phyloP scores from a whole-genome alignment of 2,797 vertebrate genomes.

The Catharus ustulatus region DNA sequence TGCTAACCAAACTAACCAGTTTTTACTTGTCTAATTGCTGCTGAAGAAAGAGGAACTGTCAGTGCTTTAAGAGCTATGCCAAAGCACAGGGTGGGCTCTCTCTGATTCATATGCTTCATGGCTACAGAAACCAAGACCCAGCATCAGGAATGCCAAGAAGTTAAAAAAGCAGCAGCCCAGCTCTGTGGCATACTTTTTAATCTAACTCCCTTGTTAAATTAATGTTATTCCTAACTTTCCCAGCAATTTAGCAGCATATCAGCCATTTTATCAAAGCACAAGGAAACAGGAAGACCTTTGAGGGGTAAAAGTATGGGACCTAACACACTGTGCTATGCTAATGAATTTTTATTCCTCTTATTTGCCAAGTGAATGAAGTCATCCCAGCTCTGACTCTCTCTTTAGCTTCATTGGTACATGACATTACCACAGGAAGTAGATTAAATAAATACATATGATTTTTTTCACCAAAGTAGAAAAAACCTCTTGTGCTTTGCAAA shows the following conservation, averaged over 20 bases:
- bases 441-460: background rate
- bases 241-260: slow-evolving; percentile 25
- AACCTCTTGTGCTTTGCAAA: background rate
- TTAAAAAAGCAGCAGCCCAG: slow-evolving; percentile 28
- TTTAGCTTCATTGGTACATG: background rate
- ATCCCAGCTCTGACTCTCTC: background rate
- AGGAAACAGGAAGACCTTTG: slow-evolving; percentile 29
- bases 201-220: slow-evolving; percentile 10
- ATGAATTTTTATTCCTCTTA: background rate
- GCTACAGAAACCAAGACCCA: slow-evolving; percentile 68
- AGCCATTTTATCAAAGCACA: slow-evolving; percentile 25
- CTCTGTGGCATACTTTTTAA: slow-evolving; percentile 37
- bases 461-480: background rate
- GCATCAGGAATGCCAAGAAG: slow-evolving; percentile 70
- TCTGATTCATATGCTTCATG: slow-evolving; percentile 69
- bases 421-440: background rate
- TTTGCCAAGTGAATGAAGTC: background rate
- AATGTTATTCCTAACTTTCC: slow-evolving; percentile 37
- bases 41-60: slow-evolving; percentile 58
- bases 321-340: background rate
- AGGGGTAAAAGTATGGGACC: background rate
- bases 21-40: slow-evolving; percentile 69
- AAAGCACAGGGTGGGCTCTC: slow-evolving; percentile 66
- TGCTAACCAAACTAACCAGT: slow-evolving; percentile 64
- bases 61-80: slow-evolving; percentile 56